phyloP scores from a whole-genome alignment of 2,888 invertebrate species.

The Brachypterus glaber region DNA sequence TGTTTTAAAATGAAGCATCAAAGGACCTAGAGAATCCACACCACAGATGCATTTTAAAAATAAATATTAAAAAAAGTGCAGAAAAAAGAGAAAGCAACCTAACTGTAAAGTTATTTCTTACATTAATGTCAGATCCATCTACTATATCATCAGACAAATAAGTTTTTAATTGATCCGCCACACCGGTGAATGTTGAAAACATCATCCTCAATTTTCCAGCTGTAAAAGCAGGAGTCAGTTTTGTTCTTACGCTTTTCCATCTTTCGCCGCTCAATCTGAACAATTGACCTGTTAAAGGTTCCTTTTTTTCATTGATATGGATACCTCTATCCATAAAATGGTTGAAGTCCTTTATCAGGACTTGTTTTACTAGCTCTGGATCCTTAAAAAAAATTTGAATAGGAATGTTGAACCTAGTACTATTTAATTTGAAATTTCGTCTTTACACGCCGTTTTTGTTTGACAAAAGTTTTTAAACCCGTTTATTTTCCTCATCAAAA shows the following conservation, averaged over 20 bases:
- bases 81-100: too few species aligned
- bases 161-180: slow-evolving; percentile 5
- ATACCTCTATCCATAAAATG: slow-evolving; percentile 45
- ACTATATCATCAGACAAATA: neutral
- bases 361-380: slow-evolving; percentile 27
- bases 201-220: slow-evolving; percentile 52
- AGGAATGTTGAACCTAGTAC: neutral
- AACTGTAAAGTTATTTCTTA: too few species aligned
- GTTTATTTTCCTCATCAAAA: too few species aligned
- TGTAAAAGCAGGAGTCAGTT: slow-evolving; percentile 53
- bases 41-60: too few species aligned
- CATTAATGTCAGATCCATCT: too few species aligned
- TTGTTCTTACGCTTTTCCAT: slow-evolving; percentile 50
- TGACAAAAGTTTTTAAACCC: too few species aligned
- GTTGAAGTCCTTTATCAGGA: slow-evolving; percentile 31
- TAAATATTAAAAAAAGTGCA: too few species aligned
- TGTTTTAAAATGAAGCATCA: too few species aligned
- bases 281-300: slow-evolving; percentile 47
- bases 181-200: slow-evolving; percentile 36
- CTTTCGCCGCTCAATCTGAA: slow-evolving; percentile 44
- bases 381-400: slow-evolving; percentile 15
- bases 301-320: slow-evolving; percentile 46
- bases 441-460: too few species aligned
- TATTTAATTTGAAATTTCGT: too few species aligned
- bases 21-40: too few species aligned